These are phyloP conservation scores for Polymixis lichenea DNA, from an alignment of 2,888 invertebrate genomes.

Conservation along the genomic window DNA sequence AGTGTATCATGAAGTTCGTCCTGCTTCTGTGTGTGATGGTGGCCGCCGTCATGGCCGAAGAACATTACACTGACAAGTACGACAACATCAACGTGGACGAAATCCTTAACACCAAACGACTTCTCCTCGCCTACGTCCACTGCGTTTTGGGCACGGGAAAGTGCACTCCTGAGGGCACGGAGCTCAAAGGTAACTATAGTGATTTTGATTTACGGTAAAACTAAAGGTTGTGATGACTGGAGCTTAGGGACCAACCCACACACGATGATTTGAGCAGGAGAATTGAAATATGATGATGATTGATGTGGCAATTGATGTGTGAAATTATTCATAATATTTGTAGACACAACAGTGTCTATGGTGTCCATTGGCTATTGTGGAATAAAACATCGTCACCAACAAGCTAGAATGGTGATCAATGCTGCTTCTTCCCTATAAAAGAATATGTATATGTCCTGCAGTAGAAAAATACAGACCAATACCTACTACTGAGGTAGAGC, in stretches of 20 bases:
- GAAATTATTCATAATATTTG: not conserved
- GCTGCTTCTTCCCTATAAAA: not conserved
- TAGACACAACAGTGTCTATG: not conserved
- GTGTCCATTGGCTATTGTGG: not conserved
- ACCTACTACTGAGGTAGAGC: not conserved
- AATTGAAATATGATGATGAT: not conserved
- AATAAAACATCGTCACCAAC: no score
- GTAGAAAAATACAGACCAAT: not conserved
- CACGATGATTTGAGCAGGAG: not conserved
- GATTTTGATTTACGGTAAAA: not conserved
- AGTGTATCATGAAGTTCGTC: constrained; percentile 73
- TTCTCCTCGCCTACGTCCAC: constrained; percentile 92
- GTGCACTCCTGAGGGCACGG: constrained; percentile 93
- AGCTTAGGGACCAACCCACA: not conserved
- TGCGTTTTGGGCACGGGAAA: constrained; percentile 92
- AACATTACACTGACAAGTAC: constrained; percentile 92
- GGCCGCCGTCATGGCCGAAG: constrained; percentile 70
- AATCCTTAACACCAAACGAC: constrained; percentile 91
- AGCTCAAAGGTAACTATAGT: constrained; percentile 91
- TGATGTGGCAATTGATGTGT: no score
- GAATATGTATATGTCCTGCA: not conserved
- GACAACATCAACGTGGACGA: constrained; percentile 93
- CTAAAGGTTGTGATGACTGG: not conserved
- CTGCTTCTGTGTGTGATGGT: constrained; percentile 72
- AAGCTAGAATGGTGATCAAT: not conserved